These are phyloP conservation scores for Pelobates fuscus DNA, from an alignment of 2,113 vertebrate species.

Conservation along the genomic window DNA sequence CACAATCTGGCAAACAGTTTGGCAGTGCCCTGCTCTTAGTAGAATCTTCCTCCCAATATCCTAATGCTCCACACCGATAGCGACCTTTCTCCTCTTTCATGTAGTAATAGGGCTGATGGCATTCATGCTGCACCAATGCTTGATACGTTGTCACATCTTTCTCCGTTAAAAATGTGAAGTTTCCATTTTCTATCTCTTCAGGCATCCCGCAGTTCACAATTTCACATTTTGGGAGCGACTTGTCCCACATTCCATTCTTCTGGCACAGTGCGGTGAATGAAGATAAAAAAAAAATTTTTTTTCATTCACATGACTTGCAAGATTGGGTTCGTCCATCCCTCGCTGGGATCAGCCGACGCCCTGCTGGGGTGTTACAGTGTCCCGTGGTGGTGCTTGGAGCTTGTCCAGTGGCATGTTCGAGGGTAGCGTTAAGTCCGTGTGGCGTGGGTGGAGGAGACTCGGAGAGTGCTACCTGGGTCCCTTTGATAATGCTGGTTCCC, in stretches of 20 bases:
- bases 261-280: constrained; percentile 57
- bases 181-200: constrained; percentile 52
- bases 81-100: constrained; percentile 57
- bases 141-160: constrained; percentile 53
- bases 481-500: no score
- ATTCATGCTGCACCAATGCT: constrained; percentile 61
- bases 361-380: no score
- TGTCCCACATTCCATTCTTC: constrained; percentile 64
- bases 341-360: no score
- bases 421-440: no score
- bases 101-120: constrained; percentile 56
- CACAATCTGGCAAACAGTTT: constrained; percentile 59
- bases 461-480: no score
- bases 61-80: constrained; percentile 62
- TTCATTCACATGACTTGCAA: no score
- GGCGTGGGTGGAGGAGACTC: no score
- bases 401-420: no score
- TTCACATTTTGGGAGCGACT: constrained; percentile 55
- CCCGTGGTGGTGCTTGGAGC: no score
- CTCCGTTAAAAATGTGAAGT: constrained; percentile 34
- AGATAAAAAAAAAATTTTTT: constrained; percentile 27
- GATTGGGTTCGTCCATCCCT: no score
- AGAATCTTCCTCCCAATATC: constrained; percentile 62
- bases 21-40: constrained; percentile 57
- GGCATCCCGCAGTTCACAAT: constrained; percentile 66